Percentiles rank a stretch among this genome's conserved stretches.
phyloP scores from a whole-genome alignment of 2,888 invertebrate species.

The Nemoura dubitans region DNA sequence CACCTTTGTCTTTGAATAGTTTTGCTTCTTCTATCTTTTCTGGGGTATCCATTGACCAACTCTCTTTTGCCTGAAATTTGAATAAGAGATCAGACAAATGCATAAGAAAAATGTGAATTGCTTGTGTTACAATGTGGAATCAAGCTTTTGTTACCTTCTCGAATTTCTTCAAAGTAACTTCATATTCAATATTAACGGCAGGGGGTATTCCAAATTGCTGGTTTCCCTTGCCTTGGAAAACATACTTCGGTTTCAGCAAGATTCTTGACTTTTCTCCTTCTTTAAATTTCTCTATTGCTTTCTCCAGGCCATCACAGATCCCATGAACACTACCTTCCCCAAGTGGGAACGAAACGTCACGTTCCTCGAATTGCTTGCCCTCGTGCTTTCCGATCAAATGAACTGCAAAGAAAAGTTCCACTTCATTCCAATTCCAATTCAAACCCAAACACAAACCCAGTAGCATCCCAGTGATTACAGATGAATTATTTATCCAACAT shows the following conservation, averaged over 20 bases:
- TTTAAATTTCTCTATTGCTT: slow-evolving; percentile 81
- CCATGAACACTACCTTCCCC: slow-evolving; percentile 85
- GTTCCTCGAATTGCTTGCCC: slow-evolving; percentile 77
- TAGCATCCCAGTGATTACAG: no score
- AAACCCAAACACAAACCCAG: no score
- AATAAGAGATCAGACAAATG: no score
- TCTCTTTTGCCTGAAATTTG: slow-evolving; percentile 70
- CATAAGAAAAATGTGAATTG: slow-evolving; percentile 44
- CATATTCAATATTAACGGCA: slow-evolving; percentile 81
- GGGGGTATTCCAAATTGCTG: slow-evolving; percentile 78
- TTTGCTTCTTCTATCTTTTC: slow-evolving; percentile 86
- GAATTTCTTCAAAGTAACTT: slow-evolving; percentile 82
- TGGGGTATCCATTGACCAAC: slow-evolving; percentile 81
- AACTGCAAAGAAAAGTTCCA: slow-evolving; percentile 66
- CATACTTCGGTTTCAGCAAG: slow-evolving; percentile 79
- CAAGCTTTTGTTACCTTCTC: slow-evolving; percentile 77
- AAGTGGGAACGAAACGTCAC: slow-evolving; percentile 81
- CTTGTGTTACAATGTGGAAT: neutral
- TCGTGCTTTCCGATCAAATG: slow-evolving; percentile 75
- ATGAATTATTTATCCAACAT: no score
- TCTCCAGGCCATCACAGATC: slow-evolving; percentile 84
- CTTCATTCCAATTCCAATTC: neutral
- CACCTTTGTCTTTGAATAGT: slow-evolving; percentile 90
- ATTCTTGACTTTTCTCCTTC: slow-evolving; percentile 80
- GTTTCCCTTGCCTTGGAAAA: slow-evolving; percentile 78